Evolutionary conservation across 2,888 invertebrate species (phyloP), one percentile per base, ranked within the genome.

Genomic region (Tanytarsus gracilentus): DNA sequence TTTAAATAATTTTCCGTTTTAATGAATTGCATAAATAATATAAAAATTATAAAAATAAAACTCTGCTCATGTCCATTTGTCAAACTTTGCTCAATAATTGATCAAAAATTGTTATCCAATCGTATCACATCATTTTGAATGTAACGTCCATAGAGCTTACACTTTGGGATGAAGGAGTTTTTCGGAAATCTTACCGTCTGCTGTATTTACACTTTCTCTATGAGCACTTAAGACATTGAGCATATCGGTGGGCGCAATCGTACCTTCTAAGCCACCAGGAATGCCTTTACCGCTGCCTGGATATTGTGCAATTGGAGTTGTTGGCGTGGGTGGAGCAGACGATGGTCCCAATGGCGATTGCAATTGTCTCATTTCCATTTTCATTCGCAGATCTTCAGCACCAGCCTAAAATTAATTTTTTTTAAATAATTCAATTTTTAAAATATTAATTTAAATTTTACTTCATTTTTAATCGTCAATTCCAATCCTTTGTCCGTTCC

Each of bases 191-290:
- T 80, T 70, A 88, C 89, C 89, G 72, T 90, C 89, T 68, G 89
- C 85, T 69, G 90, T 90, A 68, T 87, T 84, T 65, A 89, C 86
- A 68, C 86, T 84, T 67, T 81, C 77, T 66, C 80, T 75, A 70
- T 81, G 81, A 63, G 79, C 74, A 61, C 81, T 80, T 80, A 81
- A 82, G 63, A 80, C 77, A 65, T 81, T 73, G 64, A 75, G 66
- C 74, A 74, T 81, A 61, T 80, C 79, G 69, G 78, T 78, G 33
- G 79, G 78, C 49, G 74, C 73, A 64, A 73, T 74, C 48, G 74
- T 71, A 29, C 72, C 69, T 14, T 73, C 72, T 68, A 74, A 64
- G 56, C 72, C 70, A 40, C 72, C 71, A 1, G 73, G 68, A 52
- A 74, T 63, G 18, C 70, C 68, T 23, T 60, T 61, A 8, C 16